phyloP scores from a whole-genome alignment of 2,113 vertebrate species.

The Dromas ardeola region DNA sequence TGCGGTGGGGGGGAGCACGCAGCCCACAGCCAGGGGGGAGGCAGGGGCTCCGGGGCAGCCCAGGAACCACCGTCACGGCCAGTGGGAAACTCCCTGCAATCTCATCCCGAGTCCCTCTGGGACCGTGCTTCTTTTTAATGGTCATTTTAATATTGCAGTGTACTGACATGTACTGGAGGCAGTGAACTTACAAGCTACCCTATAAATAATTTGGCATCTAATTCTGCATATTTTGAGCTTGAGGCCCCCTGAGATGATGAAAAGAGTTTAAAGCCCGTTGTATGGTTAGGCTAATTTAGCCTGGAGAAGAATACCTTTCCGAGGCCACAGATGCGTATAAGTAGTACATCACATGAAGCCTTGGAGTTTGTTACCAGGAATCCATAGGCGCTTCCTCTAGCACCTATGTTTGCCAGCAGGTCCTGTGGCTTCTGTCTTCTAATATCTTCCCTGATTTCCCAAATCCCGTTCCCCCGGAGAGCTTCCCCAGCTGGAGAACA shows the following conservation, averaged over 20 bases:
- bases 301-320: constrained; percentile 4
- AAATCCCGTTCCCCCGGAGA: constrained; percentile 44
- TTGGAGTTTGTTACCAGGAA: constrained; percentile 65
- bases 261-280: constrained; percentile 35
- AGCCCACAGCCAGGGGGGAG: not conserved
- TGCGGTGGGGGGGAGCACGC: not conserved
- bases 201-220: constrained; percentile 66
- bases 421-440: constrained; percentile 76
- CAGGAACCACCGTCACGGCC: not conserved
- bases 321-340: not conserved
- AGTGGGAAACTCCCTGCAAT: not conserved
- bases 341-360: not conserved
- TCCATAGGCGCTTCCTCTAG: constrained; percentile 69
- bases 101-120: constrained; percentile 20
- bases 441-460: constrained; percentile 63
- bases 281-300: constrained; percentile 28
- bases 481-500: constrained; percentile 4
- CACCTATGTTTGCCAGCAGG: constrained; percentile 78
- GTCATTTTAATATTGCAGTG: constrained; percentile 68
- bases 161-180: constrained; percentile 56
- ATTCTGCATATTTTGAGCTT: constrained; percentile 63
- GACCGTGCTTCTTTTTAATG: constrained; percentile 57
- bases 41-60: not conserved
- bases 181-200: constrained; percentile 57
- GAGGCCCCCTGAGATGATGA: constrained; percentile 34